A percentile compares a stretch with the other conserved stretches of the same genome.
Conservation (phyloP, 2,113 vertebrate species). For the Sceloporus undulatus region DNA sequence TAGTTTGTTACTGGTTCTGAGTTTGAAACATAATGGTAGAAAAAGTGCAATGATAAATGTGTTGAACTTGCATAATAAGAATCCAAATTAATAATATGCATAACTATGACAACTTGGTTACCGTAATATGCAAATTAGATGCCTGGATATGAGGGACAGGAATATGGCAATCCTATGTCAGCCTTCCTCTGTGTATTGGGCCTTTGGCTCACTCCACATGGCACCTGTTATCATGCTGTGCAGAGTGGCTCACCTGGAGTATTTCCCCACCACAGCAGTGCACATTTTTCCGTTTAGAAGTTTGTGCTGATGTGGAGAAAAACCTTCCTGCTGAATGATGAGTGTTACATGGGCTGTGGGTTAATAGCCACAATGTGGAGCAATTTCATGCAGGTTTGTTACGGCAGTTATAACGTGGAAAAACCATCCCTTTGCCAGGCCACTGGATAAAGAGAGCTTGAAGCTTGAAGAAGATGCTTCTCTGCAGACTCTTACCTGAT, state of each 20-base stretch:
- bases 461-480: background rate
- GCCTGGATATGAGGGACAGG: no score
- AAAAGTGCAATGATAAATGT: no score
- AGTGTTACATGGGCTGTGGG: background rate
- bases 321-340: no score
- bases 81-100: no score
- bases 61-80: no score
- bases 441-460: background rate
- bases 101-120: no score
- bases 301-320: constrained; percentile 4
- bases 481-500: background rate
- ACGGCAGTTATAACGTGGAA: background rate
- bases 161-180: no score
- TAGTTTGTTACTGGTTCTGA: no score
- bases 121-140: no score
- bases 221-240: background rate
- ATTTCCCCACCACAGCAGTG: background rate
- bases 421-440: background rate
- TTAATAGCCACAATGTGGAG: background rate
- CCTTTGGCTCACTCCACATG: background rate
- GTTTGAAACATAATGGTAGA: no score
- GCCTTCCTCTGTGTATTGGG: no score
- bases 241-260: background rate
- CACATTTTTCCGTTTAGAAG: background rate
- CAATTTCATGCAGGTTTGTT: background rate